Base-by-base conservation (phyloP, 2,113 vertebrate species). In the Bujurquina vittata region DNA sequence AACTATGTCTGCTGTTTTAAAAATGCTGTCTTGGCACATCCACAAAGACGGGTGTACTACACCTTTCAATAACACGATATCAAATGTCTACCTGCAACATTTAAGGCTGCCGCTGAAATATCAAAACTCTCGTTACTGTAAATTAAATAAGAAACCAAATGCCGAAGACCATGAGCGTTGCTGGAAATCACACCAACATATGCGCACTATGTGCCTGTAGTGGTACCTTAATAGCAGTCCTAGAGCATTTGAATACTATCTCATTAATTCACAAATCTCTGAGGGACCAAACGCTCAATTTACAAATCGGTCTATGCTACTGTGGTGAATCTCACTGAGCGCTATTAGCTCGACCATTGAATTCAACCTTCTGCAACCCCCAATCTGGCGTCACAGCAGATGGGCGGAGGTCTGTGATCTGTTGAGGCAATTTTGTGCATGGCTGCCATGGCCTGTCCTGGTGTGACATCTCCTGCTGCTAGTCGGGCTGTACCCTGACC, bases 351-450 rank as follows among this genome's bases (percentile, higher is more conserved):
- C 91, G 58, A 89, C 89, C 91, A 93, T 78, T 73, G 90, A 93
- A 94, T 88, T 92, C 87, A 90, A 89, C 92, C 90, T 87, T 83
- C 90, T 87, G 83, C 92, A 75, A 86, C 89, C 87, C 79, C 84
- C 89, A 88, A 85, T 90, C 91, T 92, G 89, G 88, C 83, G 58
- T 93, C 86, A 85, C 84, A 89, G 92, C 95, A 96, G 95, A 96
- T 96, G 95, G 96, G 88, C 61, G 94, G 84, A 92, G 90, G 93
- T 91, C 94, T 96, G 95, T 94, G 95, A 95, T 94, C 93, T 95
- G 94, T 94, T 94, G 93, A 95, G 93, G 95, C 94, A 95, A 95
- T 96, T 96, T 95, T 96, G 94, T 95, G 95, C 95, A 95, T 95
- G 95, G 93, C 91, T 95, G 94, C 95, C 94, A 91, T 93, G 93